A percentile compares a stretch with the other conserved stretches of the same genome.
Conservation (phyloP, 2,888 invertebrate genomes). For the Chloroclysta siterata region DNA sequence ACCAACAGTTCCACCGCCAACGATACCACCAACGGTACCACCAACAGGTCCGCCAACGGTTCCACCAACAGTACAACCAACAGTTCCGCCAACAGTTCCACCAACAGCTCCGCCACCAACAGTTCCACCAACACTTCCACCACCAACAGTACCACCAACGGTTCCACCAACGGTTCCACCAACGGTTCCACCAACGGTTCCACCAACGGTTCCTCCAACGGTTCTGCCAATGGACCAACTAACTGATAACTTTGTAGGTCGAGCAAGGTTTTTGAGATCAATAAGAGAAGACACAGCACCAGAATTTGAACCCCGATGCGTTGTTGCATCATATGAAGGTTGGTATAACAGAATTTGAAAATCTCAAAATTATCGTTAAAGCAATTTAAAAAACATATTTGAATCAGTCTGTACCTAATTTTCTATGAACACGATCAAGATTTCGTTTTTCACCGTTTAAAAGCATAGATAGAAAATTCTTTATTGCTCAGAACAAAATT, state of each 20-base stretch:
- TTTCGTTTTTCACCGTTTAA: no score
- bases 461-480: no score
- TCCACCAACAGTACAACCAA: conserved; percentile 1
- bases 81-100: background rate
- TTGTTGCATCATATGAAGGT: conserved; percentile 57
- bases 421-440: no score
- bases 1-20: conserved; percentile 8
- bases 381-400: no score
- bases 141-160: background rate
- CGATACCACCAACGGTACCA: background rate
- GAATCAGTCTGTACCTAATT: no score
- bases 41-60: conserved; percentile 11
- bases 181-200: background rate
- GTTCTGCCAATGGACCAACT: background rate
- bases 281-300: conserved; percentile 36
- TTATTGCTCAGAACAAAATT: no score
- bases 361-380: no score
- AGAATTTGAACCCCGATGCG: conserved; percentile 51
- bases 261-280: conserved; percentile 23
- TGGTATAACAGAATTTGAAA: conserved; percentile 8
- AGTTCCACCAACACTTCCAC: background rate
- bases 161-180: conserved; percentile 9
- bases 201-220: conserved; percentile 8
- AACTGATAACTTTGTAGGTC: conserved; percentile 11
- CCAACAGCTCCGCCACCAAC: conserved; percentile 9